Percentiles rank a stretch among this genome's conserved stretches.
Evolutionary conservation across 2,888 invertebrate species (phyloP).

Genomic region (Cepaea hortensis): DNA sequence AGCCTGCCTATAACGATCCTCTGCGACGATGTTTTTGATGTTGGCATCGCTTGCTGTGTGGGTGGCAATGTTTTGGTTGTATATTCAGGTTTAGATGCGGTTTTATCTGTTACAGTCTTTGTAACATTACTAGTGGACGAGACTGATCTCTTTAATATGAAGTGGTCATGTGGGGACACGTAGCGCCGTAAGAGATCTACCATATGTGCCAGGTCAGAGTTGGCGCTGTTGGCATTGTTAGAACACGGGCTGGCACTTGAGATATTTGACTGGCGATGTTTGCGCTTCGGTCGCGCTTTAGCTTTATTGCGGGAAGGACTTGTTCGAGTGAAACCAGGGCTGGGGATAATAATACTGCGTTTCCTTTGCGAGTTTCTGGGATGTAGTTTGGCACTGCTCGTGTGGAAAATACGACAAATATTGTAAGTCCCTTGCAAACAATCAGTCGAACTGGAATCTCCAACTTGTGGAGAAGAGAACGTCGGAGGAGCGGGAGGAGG

Average conservation of each 20-base stretch:
- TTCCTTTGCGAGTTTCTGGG: neutral
- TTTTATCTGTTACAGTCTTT: neutral
- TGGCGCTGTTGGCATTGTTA: neutral
- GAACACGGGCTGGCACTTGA: neutral
- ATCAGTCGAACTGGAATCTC: neutral
- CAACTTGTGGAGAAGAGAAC: neutral
- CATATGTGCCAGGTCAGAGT: neutral
- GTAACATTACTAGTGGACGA: neutral
- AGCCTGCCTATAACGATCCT: neutral
- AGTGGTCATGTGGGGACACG: neutral
- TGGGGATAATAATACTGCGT: neutral
- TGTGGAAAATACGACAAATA: constrained; percentile 19
- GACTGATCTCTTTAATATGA: neutral
- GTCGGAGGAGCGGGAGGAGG: neutral
- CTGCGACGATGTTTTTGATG: neutral
- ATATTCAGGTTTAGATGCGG: neutral
- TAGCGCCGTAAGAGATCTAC: neutral
- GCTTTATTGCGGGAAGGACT: neutral
- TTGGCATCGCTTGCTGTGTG: neutral
- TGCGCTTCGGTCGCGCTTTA: neutral
- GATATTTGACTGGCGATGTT: too few species aligned
- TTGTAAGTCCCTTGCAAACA: constrained; percentile 6
- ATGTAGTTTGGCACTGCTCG: constrained; percentile 4
- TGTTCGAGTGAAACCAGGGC: neutral
- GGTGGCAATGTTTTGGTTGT: neutral